These are phyloP conservation scores for Calvadosia cruxmelitensis DNA, from an alignment of 30 jellyfish, hydroid and myxozoan genomes.

Conservation along the genomic window DNA sequence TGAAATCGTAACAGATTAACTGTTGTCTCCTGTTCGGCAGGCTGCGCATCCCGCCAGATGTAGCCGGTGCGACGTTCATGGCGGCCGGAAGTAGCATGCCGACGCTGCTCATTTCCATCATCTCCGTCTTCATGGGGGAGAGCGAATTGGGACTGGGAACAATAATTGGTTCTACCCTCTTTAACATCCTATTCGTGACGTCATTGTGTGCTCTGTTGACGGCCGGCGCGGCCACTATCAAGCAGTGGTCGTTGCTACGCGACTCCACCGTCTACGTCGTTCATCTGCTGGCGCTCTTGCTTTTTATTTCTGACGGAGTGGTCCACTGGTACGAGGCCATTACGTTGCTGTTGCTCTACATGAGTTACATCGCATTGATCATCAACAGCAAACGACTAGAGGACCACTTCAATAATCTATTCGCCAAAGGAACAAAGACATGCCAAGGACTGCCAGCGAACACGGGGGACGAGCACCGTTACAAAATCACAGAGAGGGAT, in stretches of 20 bases:
- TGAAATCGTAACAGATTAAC: no score
- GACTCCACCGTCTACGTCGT: constrained; percentile 5
- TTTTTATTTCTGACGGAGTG: constrained; percentile 3
- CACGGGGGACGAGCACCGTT: neutral
- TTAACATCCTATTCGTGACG: constrained; percentile 7
- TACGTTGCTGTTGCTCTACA: neutral
- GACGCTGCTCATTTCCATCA: constrained; percentile 7
- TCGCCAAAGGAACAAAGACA: no score
- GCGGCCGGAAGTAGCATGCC: constrained; percentile 24
- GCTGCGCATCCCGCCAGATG: constrained; percentile 2
- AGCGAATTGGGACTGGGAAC: constrained; percentile 10
- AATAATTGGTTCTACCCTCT: constrained; percentile 11
- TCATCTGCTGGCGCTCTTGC: neutral
- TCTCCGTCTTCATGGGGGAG: constrained; percentile 9
- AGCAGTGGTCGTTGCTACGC: constrained; percentile 5
- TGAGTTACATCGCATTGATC: neutral
- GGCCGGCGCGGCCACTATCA: neutral
- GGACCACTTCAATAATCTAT: neutral
- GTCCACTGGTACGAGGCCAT: constrained; percentile 17
- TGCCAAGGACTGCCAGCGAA: neutral
- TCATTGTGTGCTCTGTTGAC: constrained; percentile 3
- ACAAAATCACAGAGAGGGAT: neutral
- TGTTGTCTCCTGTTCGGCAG: neutral
- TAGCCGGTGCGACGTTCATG: constrained; percentile 21
- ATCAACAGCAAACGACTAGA: neutral